phyloP scores from a whole-genome alignment of 2,113 vertebrate species.

The Coptodon rendalli region DNA sequence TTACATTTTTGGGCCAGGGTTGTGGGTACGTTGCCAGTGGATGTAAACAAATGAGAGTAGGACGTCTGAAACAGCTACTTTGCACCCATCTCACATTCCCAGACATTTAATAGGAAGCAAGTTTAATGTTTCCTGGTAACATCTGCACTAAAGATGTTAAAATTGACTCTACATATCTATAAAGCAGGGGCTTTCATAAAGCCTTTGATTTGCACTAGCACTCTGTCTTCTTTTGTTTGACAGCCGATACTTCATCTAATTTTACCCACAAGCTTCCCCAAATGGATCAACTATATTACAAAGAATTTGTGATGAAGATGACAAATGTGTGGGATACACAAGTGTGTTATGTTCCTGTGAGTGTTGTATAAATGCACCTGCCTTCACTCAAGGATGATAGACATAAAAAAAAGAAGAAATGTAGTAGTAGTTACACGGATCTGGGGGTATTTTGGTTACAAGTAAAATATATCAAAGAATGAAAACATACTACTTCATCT shows the following conservation, averaged over 20 bases:
- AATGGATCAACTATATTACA: background rate
- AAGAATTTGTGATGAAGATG: background rate
- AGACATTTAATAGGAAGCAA: conserved; percentile 30
- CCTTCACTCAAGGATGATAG: background rate
- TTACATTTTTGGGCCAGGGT: conserved; percentile 50
- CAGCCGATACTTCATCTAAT: conserved; percentile 1
- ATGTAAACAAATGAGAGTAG: conserved; percentile 34
- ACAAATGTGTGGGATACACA: background rate
- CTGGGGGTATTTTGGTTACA: background rate
- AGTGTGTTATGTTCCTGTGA: background rate
- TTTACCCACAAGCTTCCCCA: background rate
- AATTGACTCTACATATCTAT: background rate
- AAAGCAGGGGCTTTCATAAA: background rate
- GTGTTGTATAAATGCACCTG: background rate
- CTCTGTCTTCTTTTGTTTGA: conserved; percentile 11
- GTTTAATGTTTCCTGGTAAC: conserved; percentile 13
- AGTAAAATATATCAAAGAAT: background rate
- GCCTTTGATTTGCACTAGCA: background rate
- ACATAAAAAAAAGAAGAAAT: background rate
- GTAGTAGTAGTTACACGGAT: background rate
- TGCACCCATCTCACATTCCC: conserved; percentile 12
- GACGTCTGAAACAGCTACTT: conserved; percentile 13
- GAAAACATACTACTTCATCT: background rate
- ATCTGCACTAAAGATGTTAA: background rate
- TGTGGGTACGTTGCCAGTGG: conserved; percentile 15